phyloP scores from a whole-genome alignment of 2,888 invertebrate species.

The Brenthis hecate region DNA sequence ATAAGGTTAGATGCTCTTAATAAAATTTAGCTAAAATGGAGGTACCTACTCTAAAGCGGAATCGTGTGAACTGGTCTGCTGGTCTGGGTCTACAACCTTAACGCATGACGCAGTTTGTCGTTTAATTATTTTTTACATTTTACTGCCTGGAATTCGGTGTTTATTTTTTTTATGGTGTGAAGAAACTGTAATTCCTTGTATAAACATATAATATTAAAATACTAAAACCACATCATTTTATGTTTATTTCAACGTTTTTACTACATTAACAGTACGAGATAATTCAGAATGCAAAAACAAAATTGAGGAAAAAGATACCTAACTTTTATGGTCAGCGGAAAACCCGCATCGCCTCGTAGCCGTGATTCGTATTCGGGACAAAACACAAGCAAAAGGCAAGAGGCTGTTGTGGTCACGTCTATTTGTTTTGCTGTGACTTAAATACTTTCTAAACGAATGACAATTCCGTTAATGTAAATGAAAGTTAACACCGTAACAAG shows the following conservation, averaged over 20 bases:
- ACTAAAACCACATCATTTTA: too few relatives aligned
- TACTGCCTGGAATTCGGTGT: too few relatives aligned
- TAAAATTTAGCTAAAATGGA: too few relatives aligned
- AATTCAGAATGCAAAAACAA: constrained; percentile 11
- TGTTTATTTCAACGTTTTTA: too few relatives aligned
- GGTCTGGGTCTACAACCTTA: constrained; percentile 58
- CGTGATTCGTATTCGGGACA: constrained; percentile 24
- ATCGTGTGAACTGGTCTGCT: constrained; percentile 55
- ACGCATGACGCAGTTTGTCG: constrained; percentile 50
- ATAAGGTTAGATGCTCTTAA: too few relatives aligned
- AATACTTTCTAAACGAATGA: constrained; percentile 38
- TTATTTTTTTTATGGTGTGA: too few relatives aligned
- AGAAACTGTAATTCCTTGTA: too few relatives aligned
- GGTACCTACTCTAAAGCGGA: constrained; percentile 18
- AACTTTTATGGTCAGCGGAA: constrained; percentile 11
- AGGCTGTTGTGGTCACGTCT: constrained; percentile 32
- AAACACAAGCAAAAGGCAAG: constrained; percentile 18
- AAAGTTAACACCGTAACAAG: constrained; percentile 15
- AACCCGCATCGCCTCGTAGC: constrained; percentile 12
- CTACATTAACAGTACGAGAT: too few relatives aligned
- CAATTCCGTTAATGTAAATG: constrained; percentile 29
- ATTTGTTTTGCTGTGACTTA: constrained; percentile 35
- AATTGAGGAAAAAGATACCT: constrained; percentile 15
- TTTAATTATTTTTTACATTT: too few relatives aligned
- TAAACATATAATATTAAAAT: too few relatives aligned